Conservation (phyloP, 1,140 invertebrate species). For the Holcopasites calliopsidis region DNA sequence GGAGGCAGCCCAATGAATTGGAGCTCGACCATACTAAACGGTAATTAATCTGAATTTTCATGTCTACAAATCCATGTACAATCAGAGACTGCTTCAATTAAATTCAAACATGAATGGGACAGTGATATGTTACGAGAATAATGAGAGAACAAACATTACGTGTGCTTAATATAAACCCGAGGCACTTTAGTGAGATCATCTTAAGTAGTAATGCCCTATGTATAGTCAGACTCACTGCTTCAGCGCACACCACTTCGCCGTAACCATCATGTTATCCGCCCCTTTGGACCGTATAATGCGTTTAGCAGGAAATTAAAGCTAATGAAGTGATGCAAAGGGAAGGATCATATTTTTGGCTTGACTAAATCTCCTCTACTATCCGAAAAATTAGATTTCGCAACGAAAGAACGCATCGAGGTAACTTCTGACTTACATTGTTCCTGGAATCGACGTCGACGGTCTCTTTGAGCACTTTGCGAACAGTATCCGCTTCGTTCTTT, state of each 20-base stretch:
- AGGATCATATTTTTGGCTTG: not conserved
- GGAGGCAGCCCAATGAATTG: conserved; percentile 89
- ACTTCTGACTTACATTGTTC: conserved; percentile 86
- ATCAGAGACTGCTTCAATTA: too few relatives aligned
- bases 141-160: too few relatives aligned
- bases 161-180: too few relatives aligned
- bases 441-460: conserved; percentile 85
- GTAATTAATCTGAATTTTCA: not conserved
- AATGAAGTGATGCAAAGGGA: not conserved
- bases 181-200: not conserved
- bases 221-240: not conserved
- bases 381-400: not conserved
- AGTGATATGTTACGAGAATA: too few relatives aligned
- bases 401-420: too few relatives aligned
- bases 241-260: not conserved
- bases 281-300: not conserved
- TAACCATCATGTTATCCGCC: not conserved
- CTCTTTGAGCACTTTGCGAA: conserved; percentile 82
- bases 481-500: conserved; percentile 85
- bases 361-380: too few relatives aligned
- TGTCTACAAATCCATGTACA: not conserved
- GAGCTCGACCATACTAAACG: conserved; percentile 85
- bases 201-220: not conserved
- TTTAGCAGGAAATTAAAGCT: not conserved
- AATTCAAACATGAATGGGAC: too few relatives aligned